Evolutionary conservation across 2,113 vertebrate species (phyloP).

Genomic region (Nematolebias whitei): DNA sequence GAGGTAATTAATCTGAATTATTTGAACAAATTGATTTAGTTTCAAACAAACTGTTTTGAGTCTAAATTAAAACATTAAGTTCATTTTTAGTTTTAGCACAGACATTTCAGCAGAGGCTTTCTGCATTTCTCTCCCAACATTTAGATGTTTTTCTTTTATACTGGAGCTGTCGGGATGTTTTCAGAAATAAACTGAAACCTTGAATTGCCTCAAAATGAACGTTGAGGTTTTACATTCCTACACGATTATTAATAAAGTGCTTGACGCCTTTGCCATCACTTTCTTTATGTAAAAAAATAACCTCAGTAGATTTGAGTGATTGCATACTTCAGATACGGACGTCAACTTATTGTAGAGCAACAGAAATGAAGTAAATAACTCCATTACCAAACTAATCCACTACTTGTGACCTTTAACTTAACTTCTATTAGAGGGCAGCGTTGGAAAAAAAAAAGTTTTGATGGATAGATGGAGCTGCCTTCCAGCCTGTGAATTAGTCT

Average conservation of each 20-base stretch:
- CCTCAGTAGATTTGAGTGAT: neutral
- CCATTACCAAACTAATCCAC: slow-evolving; percentile 51
- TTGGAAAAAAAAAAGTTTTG: slow-evolving; percentile 44
- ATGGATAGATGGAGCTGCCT: slow-evolving; percentile 61
- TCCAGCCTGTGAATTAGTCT: slow-evolving; percentile 62
- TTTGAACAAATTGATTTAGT: no score
- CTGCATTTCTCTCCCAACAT: no score
- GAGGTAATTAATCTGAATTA: no score
- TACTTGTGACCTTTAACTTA: slow-evolving; percentile 61
- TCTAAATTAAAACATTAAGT: no score
- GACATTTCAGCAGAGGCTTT: no score
- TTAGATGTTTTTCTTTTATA: no score
- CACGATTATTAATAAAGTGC: neutral
- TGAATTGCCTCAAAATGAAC: neutral
- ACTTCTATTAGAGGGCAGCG: slow-evolving; percentile 61
- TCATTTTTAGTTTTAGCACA: no score
- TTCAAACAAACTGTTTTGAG: no score
- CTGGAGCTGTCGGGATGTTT: no score
- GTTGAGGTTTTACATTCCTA: neutral
- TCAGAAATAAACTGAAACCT: no score
- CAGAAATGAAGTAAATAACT: slow-evolving; percentile 42
- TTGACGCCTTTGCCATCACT: neutral
- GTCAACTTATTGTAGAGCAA: slow-evolving; percentile 21
- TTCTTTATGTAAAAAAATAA: neutral
- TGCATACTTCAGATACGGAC: neutral